These are phyloP conservation scores for Bombus cullumanus DNA, from an alignment of 1,140 invertebrate genomes.

Conservation along the genomic window DNA sequence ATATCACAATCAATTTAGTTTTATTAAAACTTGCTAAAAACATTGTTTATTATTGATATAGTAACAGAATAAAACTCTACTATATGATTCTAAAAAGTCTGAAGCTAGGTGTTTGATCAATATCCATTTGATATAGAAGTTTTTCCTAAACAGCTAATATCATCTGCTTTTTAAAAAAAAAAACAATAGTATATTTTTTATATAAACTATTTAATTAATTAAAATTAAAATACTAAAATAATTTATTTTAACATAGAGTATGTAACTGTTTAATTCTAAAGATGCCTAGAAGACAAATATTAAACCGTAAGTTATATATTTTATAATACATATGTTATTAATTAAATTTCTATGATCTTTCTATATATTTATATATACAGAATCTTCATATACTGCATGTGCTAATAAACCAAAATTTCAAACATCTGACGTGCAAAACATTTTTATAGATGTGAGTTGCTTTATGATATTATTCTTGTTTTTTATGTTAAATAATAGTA, in stretches of 20 bases:
- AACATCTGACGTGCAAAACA: conserved; percentile 6
- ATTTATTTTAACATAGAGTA: neutral
- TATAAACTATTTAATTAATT: neutral
- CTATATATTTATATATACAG: neutral
- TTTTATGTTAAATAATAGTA: neutral
- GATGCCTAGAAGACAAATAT: neutral
- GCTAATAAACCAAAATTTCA: conserved; percentile 17
- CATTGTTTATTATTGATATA: neutral
- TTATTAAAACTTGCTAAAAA: conserved; percentile 28
- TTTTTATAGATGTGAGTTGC: conserved; percentile 40
- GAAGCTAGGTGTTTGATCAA: conserved; percentile 61
- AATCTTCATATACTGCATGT: conserved; percentile 22
- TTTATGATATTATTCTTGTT: neutral
- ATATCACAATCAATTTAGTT: conserved; percentile 23
- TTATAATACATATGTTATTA: conserved; percentile 15
- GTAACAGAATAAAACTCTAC: neutral
- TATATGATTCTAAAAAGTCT: neutral
- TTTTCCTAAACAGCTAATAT: neutral
- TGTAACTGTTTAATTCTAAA: neutral
- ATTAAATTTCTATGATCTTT: neutral
- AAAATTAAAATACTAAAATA: conserved; percentile 3
- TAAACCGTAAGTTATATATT: conserved; percentile 40
- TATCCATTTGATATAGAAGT: conserved; percentile 9
- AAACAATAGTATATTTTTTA: neutral
- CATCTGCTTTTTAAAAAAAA: neutral